Base-by-base conservation (phyloP, 2,888 invertebrate genomes). In the Escarpia spicata region DNA sequence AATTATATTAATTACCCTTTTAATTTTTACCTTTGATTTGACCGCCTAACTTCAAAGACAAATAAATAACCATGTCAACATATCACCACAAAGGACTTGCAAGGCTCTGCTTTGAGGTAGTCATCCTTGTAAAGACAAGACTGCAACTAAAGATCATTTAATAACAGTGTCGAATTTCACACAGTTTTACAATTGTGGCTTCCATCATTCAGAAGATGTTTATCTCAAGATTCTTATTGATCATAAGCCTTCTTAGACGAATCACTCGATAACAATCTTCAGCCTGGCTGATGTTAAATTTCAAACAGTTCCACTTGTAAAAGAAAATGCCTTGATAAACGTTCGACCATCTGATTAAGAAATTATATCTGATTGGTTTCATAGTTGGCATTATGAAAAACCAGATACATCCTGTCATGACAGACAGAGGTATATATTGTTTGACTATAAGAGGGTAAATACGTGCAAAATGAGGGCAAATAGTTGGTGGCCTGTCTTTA, bases 371-470 rank as follows among this genome's bases (percentile, higher is more conserved):
- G 75, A 75, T 75, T 19, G 19, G n/a, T 75, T 75, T 75, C 26
- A 3, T 75, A 75, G 75, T 75, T 75, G 75, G 75, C 75, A 19
- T 26, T 3, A 26, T 26, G 26, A 26, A 15, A 75, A n/a, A 3
- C n/a, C 75, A 75, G 75, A 75, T 75, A 75, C 75, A 75, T 75
- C 75, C 75, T 75, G 75, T 75, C n/a, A 75, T 75, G 75, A 75
- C 26, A 75, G 26, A 75, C 75, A 75, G 26, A 19, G 75, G 75
- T n/a, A 75, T 75, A 75, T 26, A 75, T 75, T 75, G 75, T 75
- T 75, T 26, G 19, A 75, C 75, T 75, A 52, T 52, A 52, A 52
- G 75, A 26, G 6, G 75, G 75, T 75, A 75, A 75, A 26, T 75
- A 26, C 75, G 75, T 75, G 26, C 75, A 75, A 75, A 75, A 19